Evolutionary conservation across 37 sponge, comb jelly and placozoan species (phyloP).

Genomic region (Diacarnus erythraeanus): DNA sequence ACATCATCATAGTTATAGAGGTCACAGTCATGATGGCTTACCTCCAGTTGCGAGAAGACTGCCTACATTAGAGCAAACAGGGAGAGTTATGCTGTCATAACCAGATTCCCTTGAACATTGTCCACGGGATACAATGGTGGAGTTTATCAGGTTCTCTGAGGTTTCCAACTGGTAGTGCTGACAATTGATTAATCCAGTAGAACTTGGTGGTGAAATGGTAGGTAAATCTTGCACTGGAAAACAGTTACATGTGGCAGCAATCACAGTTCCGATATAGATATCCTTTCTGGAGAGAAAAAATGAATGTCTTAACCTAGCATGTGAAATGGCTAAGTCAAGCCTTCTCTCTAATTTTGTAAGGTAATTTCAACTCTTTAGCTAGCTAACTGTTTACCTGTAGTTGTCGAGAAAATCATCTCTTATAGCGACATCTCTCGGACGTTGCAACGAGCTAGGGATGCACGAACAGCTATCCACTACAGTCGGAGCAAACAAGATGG

Average conservation of each 20-base stretch:
- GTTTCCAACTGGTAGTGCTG: slow-evolving; percentile 10
- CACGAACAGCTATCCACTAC: no score
- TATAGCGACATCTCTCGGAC: no score
- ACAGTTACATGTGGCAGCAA: slow-evolving; percentile 25
- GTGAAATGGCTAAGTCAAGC: no score
- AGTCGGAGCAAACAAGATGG: no score
- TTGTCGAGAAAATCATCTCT: no score
- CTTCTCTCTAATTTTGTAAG: no score
- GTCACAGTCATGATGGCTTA: neutral
- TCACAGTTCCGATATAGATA: neutral
- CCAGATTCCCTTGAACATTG: neutral
- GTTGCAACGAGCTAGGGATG: no score
- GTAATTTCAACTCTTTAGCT: no score
- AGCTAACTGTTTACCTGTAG: no score
- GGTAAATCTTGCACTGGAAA: neutral
- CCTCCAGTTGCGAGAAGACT: neutral
- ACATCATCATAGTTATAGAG: no score
- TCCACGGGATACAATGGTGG: neutral
- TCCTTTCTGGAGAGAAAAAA: neutral
- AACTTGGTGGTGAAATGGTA: neutral
- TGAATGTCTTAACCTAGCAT: no score
- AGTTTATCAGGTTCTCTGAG: neutral
- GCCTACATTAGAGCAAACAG: neutral
- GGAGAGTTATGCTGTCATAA: neutral
- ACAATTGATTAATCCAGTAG: neutral